Conservation (phyloP, 2,113 vertebrate genomes). For the Melanostigma gelatinosum region DNA sequence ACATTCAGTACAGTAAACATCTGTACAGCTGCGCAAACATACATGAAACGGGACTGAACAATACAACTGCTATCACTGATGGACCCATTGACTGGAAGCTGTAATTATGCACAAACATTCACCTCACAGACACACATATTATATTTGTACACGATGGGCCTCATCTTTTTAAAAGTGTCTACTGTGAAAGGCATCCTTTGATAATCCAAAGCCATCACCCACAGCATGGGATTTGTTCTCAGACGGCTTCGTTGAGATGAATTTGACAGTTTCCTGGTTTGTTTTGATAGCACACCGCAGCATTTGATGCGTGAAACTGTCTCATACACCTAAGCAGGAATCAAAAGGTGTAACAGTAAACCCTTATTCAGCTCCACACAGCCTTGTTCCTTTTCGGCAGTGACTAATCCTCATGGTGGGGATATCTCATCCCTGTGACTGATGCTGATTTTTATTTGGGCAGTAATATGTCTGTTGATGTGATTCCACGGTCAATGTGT, state of each 20-base stretch:
- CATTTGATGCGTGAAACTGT: slow-evolving; percentile 53
- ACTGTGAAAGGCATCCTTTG: slow-evolving; percentile 15
- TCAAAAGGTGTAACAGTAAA: slow-evolving; percentile 63
- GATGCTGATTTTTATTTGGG: slow-evolving; percentile 55
- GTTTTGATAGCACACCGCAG: slow-evolving; percentile 55
- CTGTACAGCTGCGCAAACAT: slow-evolving; percentile 28
- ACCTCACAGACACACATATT: neutral
- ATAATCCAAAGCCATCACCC: slow-evolving; percentile 43
- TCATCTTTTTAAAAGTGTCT: slow-evolving; percentile 7
- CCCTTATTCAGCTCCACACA: slow-evolving; percentile 42
- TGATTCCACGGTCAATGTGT: slow-evolving; percentile 24
- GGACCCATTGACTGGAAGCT: neutral
- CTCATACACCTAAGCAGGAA: slow-evolving; percentile 44
- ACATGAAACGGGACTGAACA: slow-evolving; percentile 10
- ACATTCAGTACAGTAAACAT: slow-evolving; percentile 7
- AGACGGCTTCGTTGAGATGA: slow-evolving; percentile 36
- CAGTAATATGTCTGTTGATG: slow-evolving; percentile 42
- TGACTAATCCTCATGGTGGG: slow-evolving; percentile 59
- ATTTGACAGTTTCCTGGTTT: slow-evolving; percentile 58
- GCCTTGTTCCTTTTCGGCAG: slow-evolving; percentile 22
- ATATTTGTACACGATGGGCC: slow-evolving; percentile 10
- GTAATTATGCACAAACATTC: slow-evolving; percentile 4
- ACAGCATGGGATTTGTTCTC: slow-evolving; percentile 41
- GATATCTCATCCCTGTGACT: slow-evolving; percentile 46
- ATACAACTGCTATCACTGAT: neutral